A percentile compares a stretch with the other conserved stretches of the same genome.
Evolutionary conservation across 2,113 vertebrate genomes (phyloP).

Genomic region (Fulmarus glacialis): DNA sequence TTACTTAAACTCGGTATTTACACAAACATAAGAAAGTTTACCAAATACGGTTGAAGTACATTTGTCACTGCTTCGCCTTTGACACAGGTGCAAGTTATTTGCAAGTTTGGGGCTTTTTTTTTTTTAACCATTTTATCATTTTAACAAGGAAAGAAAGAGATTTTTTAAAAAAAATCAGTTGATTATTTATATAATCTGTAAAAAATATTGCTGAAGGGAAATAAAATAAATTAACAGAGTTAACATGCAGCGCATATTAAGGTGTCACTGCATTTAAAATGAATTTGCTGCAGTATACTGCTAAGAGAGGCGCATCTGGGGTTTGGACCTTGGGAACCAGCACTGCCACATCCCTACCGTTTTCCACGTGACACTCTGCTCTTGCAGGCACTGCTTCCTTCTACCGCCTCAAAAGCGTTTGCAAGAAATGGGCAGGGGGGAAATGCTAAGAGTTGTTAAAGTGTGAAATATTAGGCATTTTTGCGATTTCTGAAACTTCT

Average conservation of each 20-base stretch:
- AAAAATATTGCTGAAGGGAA: background rate
- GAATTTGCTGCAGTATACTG: background rate
- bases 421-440: fast-evolving
- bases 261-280: background rate
- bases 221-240: fast-evolving
- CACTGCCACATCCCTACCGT: fast-evolving
- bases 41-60: background rate
- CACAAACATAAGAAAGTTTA: background rate
- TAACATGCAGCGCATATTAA: fast-evolving
- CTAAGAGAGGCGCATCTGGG: too few relatives aligned
- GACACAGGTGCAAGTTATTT: background rate
- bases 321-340: fast-evolving
- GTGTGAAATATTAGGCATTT: fast-evolving
- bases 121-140: background rate
- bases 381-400: background rate
- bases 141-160: fast-evolving
- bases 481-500: background rate
- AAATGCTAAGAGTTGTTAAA: fast-evolving
- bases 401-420: fast-evolving
- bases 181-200: background rate
- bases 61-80: background rate
- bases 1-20: background rate
- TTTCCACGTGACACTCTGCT: fast-evolving
- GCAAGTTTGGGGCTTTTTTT: too few relatives aligned
- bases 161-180: too few relatives aligned